Percentiles rank a stretch among this genome's conserved stretches.
These are phyloP conservation scores for Zophobas morio DNA, from an alignment of 1,140 invertebrate species.

Conservation along the genomic window DNA sequence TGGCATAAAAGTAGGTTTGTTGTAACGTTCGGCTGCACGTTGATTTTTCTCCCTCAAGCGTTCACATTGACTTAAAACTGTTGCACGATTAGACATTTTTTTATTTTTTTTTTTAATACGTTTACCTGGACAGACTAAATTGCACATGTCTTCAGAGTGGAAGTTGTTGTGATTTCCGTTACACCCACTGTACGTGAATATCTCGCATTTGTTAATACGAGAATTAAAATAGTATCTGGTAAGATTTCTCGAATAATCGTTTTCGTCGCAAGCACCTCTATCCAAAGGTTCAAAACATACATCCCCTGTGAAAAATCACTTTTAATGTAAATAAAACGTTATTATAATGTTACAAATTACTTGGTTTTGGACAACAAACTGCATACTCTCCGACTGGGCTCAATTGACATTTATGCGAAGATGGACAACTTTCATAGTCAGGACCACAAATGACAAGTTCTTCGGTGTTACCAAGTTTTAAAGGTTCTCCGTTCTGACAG, in stretches of 20 bases:
- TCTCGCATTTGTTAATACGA: conserved; percentile 81
- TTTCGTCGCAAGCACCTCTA: conserved; percentile 70
- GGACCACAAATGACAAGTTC: conserved; percentile 80
- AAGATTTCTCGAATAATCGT: conserved; percentile 67
- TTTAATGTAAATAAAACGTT: background rate
- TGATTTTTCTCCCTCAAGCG: conserved; percentile 83
- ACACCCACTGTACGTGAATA: conserved; percentile 79
- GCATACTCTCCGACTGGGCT: conserved; percentile 84
- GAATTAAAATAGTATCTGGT: conserved; percentile 86
- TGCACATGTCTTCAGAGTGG: conserved; percentile 85
- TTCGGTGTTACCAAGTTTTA: conserved; percentile 72
- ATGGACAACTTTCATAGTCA: conserved; percentile 81
- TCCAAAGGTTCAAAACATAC: conserved; percentile 86
- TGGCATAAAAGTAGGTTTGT: conserved; percentile 81
- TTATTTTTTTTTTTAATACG: conserved; percentile 9
- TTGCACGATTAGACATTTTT: conserved; percentile 44
- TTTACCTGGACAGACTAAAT: conserved; percentile 82
- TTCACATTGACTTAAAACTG: conserved; percentile 85
- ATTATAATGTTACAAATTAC: conserved; percentile 66
- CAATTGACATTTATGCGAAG: conserved; percentile 86
- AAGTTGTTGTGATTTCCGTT: conserved; percentile 93
- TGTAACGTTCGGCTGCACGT: conserved; percentile 76
- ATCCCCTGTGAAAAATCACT: conserved; percentile 73
- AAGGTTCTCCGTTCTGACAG: conserved; percentile 77
- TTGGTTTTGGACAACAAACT: conserved; percentile 88